phyloP scores from a whole-genome alignment of 2,113 vertebrate species.

The Perca schrenkii region DNA sequence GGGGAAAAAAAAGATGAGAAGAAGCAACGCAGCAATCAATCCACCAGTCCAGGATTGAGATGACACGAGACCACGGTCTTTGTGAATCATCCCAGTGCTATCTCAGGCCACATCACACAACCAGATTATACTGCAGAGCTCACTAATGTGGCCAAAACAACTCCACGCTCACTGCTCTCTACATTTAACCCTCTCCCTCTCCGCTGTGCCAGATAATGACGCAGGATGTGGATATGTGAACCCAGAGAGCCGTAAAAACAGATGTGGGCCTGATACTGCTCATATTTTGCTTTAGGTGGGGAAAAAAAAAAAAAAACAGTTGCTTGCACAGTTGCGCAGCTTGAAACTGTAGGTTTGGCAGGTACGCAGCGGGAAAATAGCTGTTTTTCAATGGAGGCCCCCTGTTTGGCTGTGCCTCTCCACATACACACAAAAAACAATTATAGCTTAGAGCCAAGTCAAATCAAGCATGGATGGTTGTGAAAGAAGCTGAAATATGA shows the following conservation, averaged over 20 bases:
- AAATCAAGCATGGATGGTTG: conserved; percentile 24
- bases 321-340: conserved; percentile 53
- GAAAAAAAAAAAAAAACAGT: conserved; percentile 52
- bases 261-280: conserved; percentile 59
- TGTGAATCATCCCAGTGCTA: conserved; percentile 54
- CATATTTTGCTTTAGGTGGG: conserved; percentile 62
- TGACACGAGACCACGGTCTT: conserved; percentile 71
- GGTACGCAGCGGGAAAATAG: conserved; percentile 75
- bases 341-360: conserved; percentile 79
- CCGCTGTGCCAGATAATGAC: conserved; percentile 59
- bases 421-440: conserved; percentile 35
- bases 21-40: conserved; percentile 48
- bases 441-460: conserved; percentile 6
- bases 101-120: conserved; percentile 63
- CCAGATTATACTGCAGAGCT: conserved; percentile 35
- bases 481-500: conserved; percentile 25
- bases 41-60: conserved; percentile 30
- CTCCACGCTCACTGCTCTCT: conserved; percentile 32
- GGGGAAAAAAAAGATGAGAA: conserved; percentile 13
- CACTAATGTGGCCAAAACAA: conserved; percentile 58
- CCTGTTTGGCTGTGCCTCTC: conserved; percentile 55
- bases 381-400: conserved; percentile 69
- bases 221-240: conserved; percentile 68
- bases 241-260: conserved; percentile 69
- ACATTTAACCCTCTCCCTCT: conserved; percentile 31